Conservation (phyloP, 2,888 invertebrate genomes). For the Trachelus troglodyta region DNA sequence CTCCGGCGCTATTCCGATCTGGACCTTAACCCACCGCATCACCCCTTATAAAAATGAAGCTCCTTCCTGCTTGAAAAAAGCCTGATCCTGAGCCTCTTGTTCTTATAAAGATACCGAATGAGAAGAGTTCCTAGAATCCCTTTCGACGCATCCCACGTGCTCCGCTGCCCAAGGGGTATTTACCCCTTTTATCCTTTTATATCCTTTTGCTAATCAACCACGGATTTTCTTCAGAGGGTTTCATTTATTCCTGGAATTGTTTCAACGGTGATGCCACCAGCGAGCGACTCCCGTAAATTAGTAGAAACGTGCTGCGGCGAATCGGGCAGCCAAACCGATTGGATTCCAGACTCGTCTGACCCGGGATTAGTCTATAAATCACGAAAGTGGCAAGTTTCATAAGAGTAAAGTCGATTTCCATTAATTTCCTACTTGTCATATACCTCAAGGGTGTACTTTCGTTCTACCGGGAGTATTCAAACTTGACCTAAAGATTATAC, state of each 20-base stretch:
- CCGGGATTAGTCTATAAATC: neutral
- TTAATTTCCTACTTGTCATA: neutral
- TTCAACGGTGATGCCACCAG: neutral
- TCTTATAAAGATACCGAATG: neutral
- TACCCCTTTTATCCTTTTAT: neutral
- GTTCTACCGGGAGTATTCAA: neutral
- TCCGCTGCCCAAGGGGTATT: neutral
- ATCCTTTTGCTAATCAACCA: neutral
- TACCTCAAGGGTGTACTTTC: neutral
- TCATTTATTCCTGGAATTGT: neutral
- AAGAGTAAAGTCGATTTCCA: neutral
- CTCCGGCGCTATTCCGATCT: neutral
- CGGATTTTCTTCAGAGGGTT: neutral
- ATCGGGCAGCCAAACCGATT: neutral
- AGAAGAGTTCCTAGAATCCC: neutral
- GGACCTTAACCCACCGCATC: no score
- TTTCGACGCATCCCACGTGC: neutral
- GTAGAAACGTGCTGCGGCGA: neutral
- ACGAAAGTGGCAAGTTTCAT: neutral
- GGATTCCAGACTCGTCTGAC: neutral
- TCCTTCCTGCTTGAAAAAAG: neutral
- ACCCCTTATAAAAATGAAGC: no score
- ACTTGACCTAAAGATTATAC: neutral
- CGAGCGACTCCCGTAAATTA: neutral
- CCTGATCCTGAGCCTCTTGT: neutral